These are phyloP conservation scores for Choloepus hoffmanni DNA, from an alignment of 2,113 vertebrate genomes.

Conservation along the genomic window DNA sequence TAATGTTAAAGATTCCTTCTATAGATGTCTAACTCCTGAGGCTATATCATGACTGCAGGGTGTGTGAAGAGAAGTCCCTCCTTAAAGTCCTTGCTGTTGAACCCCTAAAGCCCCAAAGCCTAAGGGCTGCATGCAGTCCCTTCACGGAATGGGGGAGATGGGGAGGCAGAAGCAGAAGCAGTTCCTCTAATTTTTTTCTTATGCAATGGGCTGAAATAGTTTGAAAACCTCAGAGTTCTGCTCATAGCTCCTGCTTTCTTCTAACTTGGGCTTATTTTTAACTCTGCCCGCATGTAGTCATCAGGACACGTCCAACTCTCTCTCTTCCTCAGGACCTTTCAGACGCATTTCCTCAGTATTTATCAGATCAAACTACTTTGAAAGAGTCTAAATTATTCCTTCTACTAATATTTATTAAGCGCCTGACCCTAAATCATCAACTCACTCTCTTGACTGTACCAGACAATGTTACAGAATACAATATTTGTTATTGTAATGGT, in stretches of 20 bases:
- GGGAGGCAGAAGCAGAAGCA: no score
- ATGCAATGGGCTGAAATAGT: not conserved
- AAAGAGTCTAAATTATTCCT: not conserved
- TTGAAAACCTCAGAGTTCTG: not conserved
- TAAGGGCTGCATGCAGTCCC: not conserved
- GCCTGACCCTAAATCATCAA: not conserved
- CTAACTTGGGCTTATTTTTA: no score
- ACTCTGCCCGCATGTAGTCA: not conserved
- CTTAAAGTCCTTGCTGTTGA: not conserved
- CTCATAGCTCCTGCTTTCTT: not conserved
- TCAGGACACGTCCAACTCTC: not conserved
- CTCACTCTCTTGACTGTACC: not conserved
- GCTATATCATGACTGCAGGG: not conserved
- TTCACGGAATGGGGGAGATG: not conserved
- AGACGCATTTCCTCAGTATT: not conserved
- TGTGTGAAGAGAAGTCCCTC: no score
- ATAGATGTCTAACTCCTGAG: not conserved
- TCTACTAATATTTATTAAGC: not conserved
- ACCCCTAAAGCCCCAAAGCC: not conserved
- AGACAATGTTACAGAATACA: not conserved
- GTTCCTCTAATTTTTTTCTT: not conserved
- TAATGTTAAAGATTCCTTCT: not conserved
- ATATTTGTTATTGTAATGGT: no score
- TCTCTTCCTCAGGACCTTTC: not conserved
- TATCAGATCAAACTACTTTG: not conserved